Conservation (phyloP, 2,888 invertebrate genomes). For the Calameuta pallipes region DNA sequence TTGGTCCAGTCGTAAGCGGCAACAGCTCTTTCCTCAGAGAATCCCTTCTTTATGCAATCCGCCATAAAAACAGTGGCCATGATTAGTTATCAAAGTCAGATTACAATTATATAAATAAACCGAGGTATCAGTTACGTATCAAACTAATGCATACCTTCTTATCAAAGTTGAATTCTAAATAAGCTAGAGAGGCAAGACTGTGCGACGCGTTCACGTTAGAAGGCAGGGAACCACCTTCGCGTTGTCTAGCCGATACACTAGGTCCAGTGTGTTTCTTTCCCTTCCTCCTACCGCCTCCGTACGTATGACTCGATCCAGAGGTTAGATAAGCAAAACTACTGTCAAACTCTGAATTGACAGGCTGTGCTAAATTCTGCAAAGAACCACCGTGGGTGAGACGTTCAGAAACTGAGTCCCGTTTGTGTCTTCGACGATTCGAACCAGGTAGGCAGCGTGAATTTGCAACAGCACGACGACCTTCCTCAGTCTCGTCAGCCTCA, state of each 20-base stretch:
- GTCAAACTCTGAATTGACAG: conserved; percentile 62
- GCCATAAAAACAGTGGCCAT: not conserved
- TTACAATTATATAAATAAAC: not conserved
- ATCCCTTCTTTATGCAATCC: conserved; percentile 47
- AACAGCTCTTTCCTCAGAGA: conserved; percentile 54
- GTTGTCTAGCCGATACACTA: conserved; percentile 69
- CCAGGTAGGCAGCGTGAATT: conserved; percentile 60
- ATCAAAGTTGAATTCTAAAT: conserved; percentile 59
- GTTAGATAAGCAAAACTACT: conserved; percentile 57
- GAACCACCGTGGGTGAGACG: conserved; percentile 71
- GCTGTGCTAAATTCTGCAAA: conserved; percentile 71
- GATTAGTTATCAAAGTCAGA: not conserved
- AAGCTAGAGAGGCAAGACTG: conserved; percentile 58
- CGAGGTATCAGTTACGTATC: not conserved
- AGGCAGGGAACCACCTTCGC: conserved; percentile 75
- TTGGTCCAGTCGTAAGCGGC: conserved; percentile 59
- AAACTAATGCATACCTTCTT: conserved; percentile 51
- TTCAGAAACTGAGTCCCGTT: conserved; percentile 68
- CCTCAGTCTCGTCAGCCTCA: conserved; percentile 77
- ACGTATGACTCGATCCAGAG: conserved; percentile 58
- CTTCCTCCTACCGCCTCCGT: conserved; percentile 55
- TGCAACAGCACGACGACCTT: conserved; percentile 61
- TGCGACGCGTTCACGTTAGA: conserved; percentile 70
- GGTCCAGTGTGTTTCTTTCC: conserved; percentile 56
- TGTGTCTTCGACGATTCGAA: conserved; percentile 63